A percentile compares a stretch with the other conserved stretches of the same genome.
Conservation (phyloP, 2,888 invertebrate genomes). For the Troides aeacus region DNA sequence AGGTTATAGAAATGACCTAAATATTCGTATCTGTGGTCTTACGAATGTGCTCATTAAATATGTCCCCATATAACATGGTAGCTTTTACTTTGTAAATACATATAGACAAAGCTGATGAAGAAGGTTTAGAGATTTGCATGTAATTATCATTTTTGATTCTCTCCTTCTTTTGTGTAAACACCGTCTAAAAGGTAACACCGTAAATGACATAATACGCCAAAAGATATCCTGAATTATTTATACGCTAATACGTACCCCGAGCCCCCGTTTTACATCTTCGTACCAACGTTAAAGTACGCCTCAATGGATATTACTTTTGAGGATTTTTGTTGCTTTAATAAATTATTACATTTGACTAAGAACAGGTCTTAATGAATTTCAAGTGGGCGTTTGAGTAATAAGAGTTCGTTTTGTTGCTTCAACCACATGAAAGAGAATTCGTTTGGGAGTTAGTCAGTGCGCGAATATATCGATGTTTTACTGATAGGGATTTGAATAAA, state of each 20-base stretch:
- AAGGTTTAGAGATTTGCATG: constrained; percentile 76
- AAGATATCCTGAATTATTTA: constrained; percentile 79
- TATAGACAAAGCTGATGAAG: constrained; percentile 28
- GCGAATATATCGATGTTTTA: constrained; percentile 33
- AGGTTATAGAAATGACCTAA: too few species aligned
- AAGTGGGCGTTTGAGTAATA: constrained; percentile 56
- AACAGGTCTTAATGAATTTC: constrained; percentile 75
- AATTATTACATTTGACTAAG: constrained; percentile 76
- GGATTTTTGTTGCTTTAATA: constrained; percentile 77
- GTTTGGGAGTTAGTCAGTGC: constrained; percentile 52
- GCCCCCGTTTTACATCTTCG: constrained; percentile 47
- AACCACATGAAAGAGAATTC: constrained; percentile 64
- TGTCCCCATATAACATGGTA: too few species aligned
- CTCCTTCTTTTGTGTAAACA: constrained; percentile 78
- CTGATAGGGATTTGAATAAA: constrained; percentile 34
- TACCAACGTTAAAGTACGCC: constrained; percentile 66
- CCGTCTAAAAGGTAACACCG: constrained; percentile 73
- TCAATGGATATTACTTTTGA: constrained; percentile 75
- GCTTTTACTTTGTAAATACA: background rate
- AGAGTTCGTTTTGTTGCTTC: constrained; percentile 58
- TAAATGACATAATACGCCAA: constrained; percentile 77
- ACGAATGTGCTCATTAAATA: too few species aligned
- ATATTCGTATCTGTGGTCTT: too few species aligned
- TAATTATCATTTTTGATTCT: constrained; percentile 81
- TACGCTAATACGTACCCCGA: constrained; percentile 65